Conservation (phyloP, 1,140 invertebrate genomes). For the Sinella curviseta region DNA sequence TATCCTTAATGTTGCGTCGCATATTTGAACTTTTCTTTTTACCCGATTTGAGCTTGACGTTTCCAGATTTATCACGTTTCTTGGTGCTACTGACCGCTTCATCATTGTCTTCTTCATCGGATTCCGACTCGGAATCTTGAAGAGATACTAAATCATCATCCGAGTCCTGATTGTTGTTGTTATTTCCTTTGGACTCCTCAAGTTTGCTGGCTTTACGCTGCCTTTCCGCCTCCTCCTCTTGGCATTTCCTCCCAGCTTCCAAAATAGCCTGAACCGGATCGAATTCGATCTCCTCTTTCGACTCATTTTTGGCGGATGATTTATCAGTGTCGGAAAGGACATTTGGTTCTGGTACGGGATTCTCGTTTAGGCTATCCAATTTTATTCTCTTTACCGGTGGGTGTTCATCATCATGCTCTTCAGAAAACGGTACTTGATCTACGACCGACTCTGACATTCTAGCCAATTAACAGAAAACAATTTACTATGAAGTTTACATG, state of each 20-base stretch:
- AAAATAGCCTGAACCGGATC: not conserved
- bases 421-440: not conserved
- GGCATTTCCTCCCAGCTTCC: not conserved
- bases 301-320: not conserved
- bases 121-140: not conserved
- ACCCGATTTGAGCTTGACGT: not conserved
- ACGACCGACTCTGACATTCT: slow-evolving; percentile 12
- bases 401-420: not conserved
- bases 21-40: slow-evolving; percentile 62
- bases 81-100: not conserved
- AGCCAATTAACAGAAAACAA: not conserved
- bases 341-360: not conserved
- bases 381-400: not conserved
- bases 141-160: not conserved
- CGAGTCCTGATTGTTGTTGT: not conserved
- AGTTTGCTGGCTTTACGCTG: not conserved
- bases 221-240: not conserved
- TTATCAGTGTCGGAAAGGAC: not conserved
- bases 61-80: not conserved
- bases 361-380: not conserved
- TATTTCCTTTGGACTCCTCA: not conserved
- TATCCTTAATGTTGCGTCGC: slow-evolving; percentile 82
- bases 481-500: not conserved
- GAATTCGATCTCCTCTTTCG: too few species aligned
- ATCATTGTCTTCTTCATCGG: not conserved